Evolutionary conservation across 2,113 vertebrate genomes (phyloP).

Genomic region (Sturnus vulgaris): DNA sequence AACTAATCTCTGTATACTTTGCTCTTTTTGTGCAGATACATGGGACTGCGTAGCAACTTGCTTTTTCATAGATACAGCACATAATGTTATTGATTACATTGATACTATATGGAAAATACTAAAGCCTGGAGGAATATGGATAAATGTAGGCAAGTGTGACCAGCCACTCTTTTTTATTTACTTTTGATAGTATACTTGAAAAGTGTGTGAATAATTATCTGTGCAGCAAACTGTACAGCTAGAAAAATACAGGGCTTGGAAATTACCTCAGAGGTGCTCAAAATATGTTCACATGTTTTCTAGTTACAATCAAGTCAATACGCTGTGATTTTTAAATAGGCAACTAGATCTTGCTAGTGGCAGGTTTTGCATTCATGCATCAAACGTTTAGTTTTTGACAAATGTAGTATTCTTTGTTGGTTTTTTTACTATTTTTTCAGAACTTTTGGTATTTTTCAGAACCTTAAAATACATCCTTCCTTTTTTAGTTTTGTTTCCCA

Average conservation of each 20-base stretch:
- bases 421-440: neutral
- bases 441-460: neutral
- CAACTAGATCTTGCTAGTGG: neutral
- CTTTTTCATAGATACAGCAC: constrained; percentile 98
- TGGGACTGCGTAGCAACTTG: constrained; percentile 98
- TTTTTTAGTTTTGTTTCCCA: neutral
- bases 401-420: neutral
- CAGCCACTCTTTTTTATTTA: neutral
- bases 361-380: neutral
- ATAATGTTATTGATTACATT: constrained; percentile 97
- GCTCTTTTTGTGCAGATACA: constrained; percentile 76
- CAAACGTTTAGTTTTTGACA: neutral
- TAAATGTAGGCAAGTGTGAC: constrained; percentile 90
- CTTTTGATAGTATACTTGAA: neutral
- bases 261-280: neutral
- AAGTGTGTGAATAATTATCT: neutral
- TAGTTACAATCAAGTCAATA: neutral
- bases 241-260: neutral
- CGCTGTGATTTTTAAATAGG: neutral
- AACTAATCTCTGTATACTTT: neutral
- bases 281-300: neutral
- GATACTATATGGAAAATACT: constrained; percentile 99
- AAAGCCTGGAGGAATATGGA: constrained; percentile 96
- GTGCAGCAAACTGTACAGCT: neutral
- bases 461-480: neutral